Base-by-base conservation (phyloP, 1,140 invertebrate genomes). In the Tetranychus cinnabarinus region DNA sequence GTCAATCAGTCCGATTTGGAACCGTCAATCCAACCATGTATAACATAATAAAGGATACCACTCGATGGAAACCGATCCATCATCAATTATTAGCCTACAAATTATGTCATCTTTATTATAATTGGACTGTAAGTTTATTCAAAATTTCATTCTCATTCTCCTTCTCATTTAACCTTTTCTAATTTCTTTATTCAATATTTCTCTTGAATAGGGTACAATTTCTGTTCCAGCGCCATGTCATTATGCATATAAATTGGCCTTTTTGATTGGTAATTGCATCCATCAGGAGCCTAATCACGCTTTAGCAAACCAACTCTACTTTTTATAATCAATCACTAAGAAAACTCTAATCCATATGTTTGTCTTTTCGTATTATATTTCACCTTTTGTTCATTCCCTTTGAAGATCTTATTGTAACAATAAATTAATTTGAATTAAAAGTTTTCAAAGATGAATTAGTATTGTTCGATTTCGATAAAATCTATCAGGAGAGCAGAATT, bases 221-320 rank as follows among this genome's bases (percentile, higher is more conserved):
- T 71, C 83, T 15, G 86, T 90, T 0, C 87, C 87, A 0, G 84
- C 86, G 0, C 84, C 85, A 1, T 87, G 85, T 65, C 85, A 89
- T 68, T 86, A 85, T 67, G 84, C 87, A 3, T 86, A 90, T 65
- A 89, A 89, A 70, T 67, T 90, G 63, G 86, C 86, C 0, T 88
- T 84, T 65, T 70, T 88, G 0, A 79, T 84, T 7, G 81, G 83
- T 0, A 81, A 86, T 65, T 77, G 74, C 50, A 72, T 87, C 33
- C 78, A 84, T 64, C 71, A 77, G 54, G 65, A 75, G 2, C 81
- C 82, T 1, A 61, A 58, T 48, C 63, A 69, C 55, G 62, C 65
- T 6, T 60, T 77, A n/a, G 67, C 68, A 13, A 70, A 77, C 48
- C 65, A 69, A 50, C 66, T 77, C 15, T 77, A 72, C 67, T 77